Evolutionary conservation across 2,888 invertebrate genomes (phyloP).

Genomic region (Melipona bicolor): DNA sequence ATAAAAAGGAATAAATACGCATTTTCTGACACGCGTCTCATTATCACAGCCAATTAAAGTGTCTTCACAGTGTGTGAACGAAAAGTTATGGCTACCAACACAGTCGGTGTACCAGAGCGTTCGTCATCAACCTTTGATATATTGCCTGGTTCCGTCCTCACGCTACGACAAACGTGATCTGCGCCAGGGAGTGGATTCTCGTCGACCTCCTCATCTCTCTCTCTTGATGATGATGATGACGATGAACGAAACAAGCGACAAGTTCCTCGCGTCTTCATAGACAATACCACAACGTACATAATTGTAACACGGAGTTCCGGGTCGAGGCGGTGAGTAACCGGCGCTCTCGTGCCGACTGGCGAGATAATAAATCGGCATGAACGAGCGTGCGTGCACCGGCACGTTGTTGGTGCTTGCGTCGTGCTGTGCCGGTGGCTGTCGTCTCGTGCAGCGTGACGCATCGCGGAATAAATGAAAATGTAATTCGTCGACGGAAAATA

Average conservation of each 20-base stretch:
- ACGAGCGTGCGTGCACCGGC: constrained; percentile 39
- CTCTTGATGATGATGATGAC: constrained; percentile 12
- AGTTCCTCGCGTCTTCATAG: constrained; percentile 19
- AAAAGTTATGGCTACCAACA: constrained; percentile 7
- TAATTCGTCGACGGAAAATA: constrained; percentile 41
- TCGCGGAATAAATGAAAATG: constrained; percentile 63
- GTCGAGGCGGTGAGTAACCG: constrained; percentile 62
- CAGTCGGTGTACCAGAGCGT: constrained; percentile 14
- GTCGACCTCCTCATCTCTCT: constrained; percentile 20
- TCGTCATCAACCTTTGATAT: constrained; percentile 20
- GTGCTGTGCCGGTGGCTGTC: constrained; percentile 8
- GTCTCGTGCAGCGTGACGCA: constrained; percentile 40
- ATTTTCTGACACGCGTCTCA: too few species aligned
- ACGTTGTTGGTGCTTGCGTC: constrained; percentile 39
- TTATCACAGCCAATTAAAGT: too few species aligned
- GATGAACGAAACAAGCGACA: constrained; percentile 47
- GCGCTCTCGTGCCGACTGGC: constrained; percentile 19
- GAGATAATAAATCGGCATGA: constrained; percentile 61
- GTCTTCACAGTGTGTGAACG: neutral
- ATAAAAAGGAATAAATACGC: too few species aligned
- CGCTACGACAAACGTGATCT: constrained; percentile 48
- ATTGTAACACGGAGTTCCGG: constrained; percentile 72
- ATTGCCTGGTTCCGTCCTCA: constrained; percentile 17
- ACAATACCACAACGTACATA: constrained; percentile 61
- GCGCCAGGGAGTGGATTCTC: constrained; percentile 7